Evolutionary conservation across 2,113 vertebrate genomes (phyloP).

Genomic region (Tyto alba): DNA sequence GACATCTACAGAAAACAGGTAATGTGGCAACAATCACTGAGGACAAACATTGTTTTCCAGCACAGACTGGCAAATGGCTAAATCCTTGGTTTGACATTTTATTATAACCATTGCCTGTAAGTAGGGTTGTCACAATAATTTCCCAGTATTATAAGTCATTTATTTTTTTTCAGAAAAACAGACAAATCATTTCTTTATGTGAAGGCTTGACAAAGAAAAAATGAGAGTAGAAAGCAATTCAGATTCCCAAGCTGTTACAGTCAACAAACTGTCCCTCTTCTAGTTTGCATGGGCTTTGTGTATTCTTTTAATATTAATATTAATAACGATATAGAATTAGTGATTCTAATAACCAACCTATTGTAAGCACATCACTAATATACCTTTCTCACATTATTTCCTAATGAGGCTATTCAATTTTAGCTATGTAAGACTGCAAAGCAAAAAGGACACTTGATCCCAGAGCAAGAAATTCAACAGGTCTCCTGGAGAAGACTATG

Average conservation of each 20-base stretch:
- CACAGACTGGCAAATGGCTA: background rate
- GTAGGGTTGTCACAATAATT: background rate
- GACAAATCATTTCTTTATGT: background rate
- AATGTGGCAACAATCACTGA: fast-evolving
- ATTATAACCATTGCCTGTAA: background rate
- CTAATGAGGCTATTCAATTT: background rate
- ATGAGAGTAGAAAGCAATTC: background rate
- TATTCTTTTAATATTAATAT: background rate
- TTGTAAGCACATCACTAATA: background rate
- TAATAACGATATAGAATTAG: background rate
- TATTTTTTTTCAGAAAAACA: background rate
- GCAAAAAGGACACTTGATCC: background rate
- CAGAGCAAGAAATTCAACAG: background rate
- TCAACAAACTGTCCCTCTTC: background rate
- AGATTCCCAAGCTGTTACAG: background rate
- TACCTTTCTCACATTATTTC: background rate
- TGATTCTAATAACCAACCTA: background rate
- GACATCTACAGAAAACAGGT: background rate
- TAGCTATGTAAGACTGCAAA: background rate
- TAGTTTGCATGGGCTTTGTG: background rate
- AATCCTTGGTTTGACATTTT: background rate
- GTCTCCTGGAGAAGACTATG: background rate
- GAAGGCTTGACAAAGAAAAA: background rate
- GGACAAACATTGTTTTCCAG: background rate
- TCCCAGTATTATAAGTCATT: background rate